These are phyloP conservation scores for Esox niger DNA, from an alignment of 2,113 vertebrate genomes.

Conservation along the genomic window DNA sequence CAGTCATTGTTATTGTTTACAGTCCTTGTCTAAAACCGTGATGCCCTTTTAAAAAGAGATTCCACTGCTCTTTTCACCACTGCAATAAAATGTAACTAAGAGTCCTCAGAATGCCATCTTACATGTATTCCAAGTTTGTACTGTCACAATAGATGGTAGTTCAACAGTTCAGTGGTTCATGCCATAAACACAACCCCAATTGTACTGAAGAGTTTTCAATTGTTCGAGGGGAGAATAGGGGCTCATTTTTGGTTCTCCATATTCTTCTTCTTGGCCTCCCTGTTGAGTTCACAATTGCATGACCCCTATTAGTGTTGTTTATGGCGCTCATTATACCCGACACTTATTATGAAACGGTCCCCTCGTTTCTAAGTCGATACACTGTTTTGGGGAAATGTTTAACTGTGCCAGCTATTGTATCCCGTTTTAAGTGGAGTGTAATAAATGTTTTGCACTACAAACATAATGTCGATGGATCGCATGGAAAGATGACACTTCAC, in stretches of 20 bases:
- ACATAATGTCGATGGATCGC: no score
- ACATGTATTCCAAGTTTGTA: conserved; percentile 19
- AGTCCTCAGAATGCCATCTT: conserved; percentile 15
- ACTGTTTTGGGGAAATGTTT: background rate
- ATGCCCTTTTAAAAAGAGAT: background rate
- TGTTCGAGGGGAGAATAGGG: conserved; percentile 21
- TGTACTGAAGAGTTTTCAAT: conserved; percentile 17
- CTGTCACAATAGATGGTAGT: conserved; percentile 31
- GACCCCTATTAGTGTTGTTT: background rate
- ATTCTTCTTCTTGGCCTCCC: background rate
- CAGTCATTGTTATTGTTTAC: background rate
- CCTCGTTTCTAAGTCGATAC: background rate
- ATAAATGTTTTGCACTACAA: no score
- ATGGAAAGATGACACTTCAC: background rate
- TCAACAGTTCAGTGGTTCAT: conserved; percentile 47
- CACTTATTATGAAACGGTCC: background rate
- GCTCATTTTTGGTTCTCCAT: conserved; percentile 16
- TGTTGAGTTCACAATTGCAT: conserved; percentile 17
- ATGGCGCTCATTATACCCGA: background rate
- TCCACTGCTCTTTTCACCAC: conserved; percentile 2
- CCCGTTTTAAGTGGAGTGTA: no score
- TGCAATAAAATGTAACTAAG: conserved; percentile 6
- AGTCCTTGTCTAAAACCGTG: background rate
- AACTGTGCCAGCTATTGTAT: background rate
- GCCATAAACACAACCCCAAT: conserved; percentile 14